phyloP scores from a whole-genome alignment of 2,797 vertebrate genomes.

The Mionectes olivaceus region DNA sequence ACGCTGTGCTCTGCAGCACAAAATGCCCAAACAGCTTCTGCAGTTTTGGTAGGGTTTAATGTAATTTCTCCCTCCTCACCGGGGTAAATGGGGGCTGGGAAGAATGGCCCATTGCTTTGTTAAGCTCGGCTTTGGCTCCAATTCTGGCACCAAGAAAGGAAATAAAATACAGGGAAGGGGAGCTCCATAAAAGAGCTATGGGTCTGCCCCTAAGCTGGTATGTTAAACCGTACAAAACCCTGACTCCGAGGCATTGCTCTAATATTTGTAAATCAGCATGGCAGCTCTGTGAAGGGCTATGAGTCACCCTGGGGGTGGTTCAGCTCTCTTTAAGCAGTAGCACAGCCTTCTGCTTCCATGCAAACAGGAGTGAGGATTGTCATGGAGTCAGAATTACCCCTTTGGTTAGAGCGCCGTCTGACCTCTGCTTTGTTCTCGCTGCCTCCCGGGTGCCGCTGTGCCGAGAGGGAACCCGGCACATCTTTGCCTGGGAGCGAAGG shows the following conservation, averaged over 20 bases:
- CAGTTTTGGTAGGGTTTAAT: slow-evolving; percentile 23
- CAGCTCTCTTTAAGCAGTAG: slow-evolving; percentile 25
- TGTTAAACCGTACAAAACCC: slow-evolving; percentile 1
- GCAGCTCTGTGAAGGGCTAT: slow-evolving; percentile 43
- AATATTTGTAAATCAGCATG: slow-evolving; percentile 51
- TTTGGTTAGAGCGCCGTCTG: slow-evolving; percentile 7
- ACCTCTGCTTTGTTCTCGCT: slow-evolving; percentile 32
- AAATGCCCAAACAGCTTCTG: background rate
- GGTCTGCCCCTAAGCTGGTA: slow-evolving; percentile 26
- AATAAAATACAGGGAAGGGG: slow-evolving; percentile 55
- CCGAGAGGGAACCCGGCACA: background rate
- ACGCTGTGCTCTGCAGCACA: background rate
- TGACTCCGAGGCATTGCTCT: slow-evolving; percentile 14
- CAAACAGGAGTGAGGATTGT: background rate
- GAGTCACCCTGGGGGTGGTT: slow-evolving; percentile 60
- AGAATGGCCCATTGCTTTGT: slow-evolving; percentile 50
- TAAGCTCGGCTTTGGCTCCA: slow-evolving; percentile 1
- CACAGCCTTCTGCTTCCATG: slow-evolving; percentile 15
- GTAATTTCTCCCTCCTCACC: slow-evolving; percentile 4
- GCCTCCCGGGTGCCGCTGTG: background rate
- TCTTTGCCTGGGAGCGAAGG: background rate
- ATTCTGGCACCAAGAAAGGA: slow-evolving; percentile 21
- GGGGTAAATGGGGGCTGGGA: slow-evolving; percentile 40
- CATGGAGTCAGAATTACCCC: slow-evolving; percentile 29
- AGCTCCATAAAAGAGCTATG: slow-evolving; percentile 15